Evolutionary conservation across 2,113 vertebrate species (phyloP).

Genomic region (Trochalopteron elliotii): DNA sequence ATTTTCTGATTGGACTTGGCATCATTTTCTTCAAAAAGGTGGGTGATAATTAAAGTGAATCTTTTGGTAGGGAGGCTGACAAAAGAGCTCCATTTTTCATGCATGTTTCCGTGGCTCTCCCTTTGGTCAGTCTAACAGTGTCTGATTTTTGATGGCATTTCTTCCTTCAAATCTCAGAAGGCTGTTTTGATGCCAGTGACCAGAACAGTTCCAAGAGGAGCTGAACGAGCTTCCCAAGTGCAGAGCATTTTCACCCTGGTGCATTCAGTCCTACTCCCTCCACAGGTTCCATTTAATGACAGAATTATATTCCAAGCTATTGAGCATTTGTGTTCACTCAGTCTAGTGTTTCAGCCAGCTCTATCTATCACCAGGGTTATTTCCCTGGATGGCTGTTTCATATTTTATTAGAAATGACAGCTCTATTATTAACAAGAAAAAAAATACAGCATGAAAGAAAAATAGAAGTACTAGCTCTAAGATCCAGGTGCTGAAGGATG

Average conservation of each 20-base stretch:
- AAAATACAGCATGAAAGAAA: slow-evolving; percentile 46
- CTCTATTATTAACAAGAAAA: slow-evolving; percentile 76
- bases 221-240: background rate
- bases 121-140: background rate
- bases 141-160: background rate
- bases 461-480: slow-evolving; percentile 46
- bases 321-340: slow-evolving; percentile 41
- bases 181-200: background rate
- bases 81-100: background rate
- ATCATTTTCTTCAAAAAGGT: background rate
- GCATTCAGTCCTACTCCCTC: background rate
- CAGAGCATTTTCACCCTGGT: background rate
- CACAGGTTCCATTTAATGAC: background rate
- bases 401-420: slow-evolving; percentile 79
- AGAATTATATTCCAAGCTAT: slow-evolving; percentile 50
- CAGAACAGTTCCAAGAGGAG: background rate
- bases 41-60: background rate
- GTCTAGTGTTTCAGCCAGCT: slow-evolving; percentile 35
- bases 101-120: background rate
- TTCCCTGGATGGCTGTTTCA: slow-evolving; percentile 68
- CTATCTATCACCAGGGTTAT: slow-evolving; percentile 63
- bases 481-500: slow-evolving; percentile 56
- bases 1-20: background rate
- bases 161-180: background rate
- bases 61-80: background rate